These are phyloP conservation scores for Neoitamus cyanurus DNA, from an alignment of 2,888 invertebrate genomes.

Conservation along the genomic window DNA sequence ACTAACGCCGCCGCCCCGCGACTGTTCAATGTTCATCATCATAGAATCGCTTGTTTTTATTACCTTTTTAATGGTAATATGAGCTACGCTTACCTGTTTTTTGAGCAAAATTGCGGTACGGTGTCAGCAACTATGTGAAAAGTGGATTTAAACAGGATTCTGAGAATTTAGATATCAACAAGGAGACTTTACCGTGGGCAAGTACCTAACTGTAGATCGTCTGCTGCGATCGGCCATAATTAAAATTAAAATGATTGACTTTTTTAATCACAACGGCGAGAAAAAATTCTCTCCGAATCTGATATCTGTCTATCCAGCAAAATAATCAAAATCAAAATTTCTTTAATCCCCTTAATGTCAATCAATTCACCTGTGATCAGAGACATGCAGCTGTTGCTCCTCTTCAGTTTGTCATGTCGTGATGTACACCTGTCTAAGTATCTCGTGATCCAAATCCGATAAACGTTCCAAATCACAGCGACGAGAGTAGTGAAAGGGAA, in stretches of 20 bases:
- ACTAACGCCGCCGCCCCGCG: background rate
- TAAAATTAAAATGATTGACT: background rate
- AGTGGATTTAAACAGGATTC: background rate
- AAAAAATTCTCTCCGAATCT: background rate
- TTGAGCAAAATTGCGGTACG: background rate
- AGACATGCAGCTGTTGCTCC: background rate
- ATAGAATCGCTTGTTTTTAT: background rate
- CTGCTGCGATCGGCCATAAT: background rate
- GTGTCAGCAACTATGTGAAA: background rate
- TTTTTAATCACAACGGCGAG: background rate
- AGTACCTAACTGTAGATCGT: background rate
- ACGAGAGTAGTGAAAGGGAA: conserved; percentile 17
- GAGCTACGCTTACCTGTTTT: background rate
- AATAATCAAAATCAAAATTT: background rate
- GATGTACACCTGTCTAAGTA: conserved; percentile 1
- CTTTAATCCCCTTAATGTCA: conserved; percentile 27
- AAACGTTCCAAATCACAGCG: conserved; percentile 20
- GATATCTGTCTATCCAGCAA: background rate
- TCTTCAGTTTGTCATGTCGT: background rate
- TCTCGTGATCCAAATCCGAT: conserved; percentile 17
- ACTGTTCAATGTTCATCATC: conserved; percentile 1
- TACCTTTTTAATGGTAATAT: background rate
- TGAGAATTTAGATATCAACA: background rate
- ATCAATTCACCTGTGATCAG: background rate
- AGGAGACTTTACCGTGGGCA: background rate